A percentile compares a stretch with the other conserved stretches of the same genome.
These are phyloP conservation scores for Ametastegia equiseti DNA, from an alignment of 2,888 invertebrate genomes.

Conservation along the genomic window DNA sequence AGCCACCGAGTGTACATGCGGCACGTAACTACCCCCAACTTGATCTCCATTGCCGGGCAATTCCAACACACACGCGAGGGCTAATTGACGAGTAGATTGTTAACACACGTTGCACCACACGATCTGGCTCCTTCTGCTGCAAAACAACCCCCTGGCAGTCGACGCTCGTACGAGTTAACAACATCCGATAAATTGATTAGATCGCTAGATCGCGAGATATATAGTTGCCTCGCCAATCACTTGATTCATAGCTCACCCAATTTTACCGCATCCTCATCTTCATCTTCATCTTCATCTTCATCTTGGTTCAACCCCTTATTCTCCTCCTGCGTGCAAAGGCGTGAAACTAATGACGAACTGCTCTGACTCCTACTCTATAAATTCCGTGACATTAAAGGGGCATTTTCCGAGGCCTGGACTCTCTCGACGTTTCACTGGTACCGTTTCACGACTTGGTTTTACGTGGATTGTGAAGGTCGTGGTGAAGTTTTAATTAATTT, in stretches of 20 bases:
- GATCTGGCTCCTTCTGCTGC: not conserved
- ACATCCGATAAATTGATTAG: conserved; percentile 59
- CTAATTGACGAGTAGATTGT: conserved; percentile 66
- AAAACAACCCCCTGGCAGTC: conserved; percentile 40
- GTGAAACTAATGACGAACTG: not conserved
- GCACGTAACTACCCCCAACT: conserved; percentile 8
- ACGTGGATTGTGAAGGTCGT: no score
- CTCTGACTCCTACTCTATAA: not conserved
- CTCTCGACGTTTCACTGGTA: no score
- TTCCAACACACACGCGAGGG: conserved; percentile 58
- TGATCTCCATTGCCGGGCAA: conserved; percentile 49
- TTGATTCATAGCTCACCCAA: conserved; percentile 13
- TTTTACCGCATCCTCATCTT: not conserved
- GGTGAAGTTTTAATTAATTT: no score
- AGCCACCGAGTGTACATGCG: conserved; percentile 23
- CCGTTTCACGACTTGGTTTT: no score
- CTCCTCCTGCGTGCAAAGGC: not conserved
- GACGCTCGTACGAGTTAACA: conserved; percentile 43
- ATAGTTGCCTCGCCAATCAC: conserved; percentile 17
- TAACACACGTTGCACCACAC: conserved; percentile 59
- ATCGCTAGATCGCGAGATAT: conserved; percentile 16
- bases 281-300: not conserved
- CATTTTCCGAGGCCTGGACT: not conserved
- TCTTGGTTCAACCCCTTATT: not conserved
- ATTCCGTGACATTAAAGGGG: not conserved